Evolutionary conservation across 2,888 invertebrate genomes (phyloP), one percentile per base, ranked within the genome.

Genomic region (Tanytarsus gracilentus): DNA sequence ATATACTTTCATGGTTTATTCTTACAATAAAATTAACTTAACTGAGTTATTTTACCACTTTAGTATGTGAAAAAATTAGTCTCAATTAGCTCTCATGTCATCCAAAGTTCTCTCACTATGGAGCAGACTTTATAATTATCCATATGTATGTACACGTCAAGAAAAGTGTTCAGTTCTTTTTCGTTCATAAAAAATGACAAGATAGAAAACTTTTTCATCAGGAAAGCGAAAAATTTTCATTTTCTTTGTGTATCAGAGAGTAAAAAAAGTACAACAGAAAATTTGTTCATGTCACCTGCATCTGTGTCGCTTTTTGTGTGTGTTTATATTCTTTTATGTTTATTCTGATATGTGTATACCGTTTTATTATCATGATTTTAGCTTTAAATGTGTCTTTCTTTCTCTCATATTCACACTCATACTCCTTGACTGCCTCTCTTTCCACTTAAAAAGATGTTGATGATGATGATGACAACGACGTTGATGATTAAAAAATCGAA

Each of bases 221-320:
- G 36, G 16, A 16, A 36, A 36, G 16, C 36, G 16, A 36, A 36
- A 14, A 36, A 36, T 16, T 36, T 36, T 36, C 14, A 44, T 21
- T 44, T 44, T 44, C 44, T 44, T 44, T 44, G 44, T 44, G 44
- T 44, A 21, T 44, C 44, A 44, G 44, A 16, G 23, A 23, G 23
- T 44, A 44, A 44, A 44, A 23, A 44, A 18, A 44, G 21, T 23
- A 44, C 18, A 39, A 44, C 18, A 44, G 33, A 33, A 33, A 11
- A 21, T 44, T 44, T 44, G 44, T 44, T 44, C 44, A 44, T 56
- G 56, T 56, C 39, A 40, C 56, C 56, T 56, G 56, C 56, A 56
- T 56, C 56, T 56, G 56, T 56, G 56, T 56, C 56, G 56, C 56
- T 56, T 56, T 30, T 25, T 56, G 56, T 56, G 56, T 40, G 25